These are phyloP conservation scores for Oncorhynchus nerka DNA, from an alignment of 2,113 vertebrate genomes.

Conservation along the genomic window DNA sequence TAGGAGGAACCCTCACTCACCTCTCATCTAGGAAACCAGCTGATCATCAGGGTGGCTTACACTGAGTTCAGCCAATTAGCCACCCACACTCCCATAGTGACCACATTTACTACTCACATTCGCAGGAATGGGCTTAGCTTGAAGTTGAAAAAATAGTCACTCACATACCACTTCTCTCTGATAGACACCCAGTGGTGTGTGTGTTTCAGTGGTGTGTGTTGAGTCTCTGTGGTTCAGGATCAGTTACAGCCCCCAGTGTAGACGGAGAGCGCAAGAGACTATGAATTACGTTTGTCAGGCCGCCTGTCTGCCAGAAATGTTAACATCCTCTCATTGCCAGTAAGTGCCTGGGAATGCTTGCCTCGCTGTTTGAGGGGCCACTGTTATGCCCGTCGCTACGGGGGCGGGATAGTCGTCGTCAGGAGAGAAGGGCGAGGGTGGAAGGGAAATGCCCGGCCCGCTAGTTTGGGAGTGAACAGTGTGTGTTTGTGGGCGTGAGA, in stretches of 20 bases:
- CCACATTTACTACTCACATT: constrained; percentile 5
- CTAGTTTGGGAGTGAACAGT: constrained; percentile 14
- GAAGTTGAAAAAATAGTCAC: neutral
- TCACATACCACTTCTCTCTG: neutral
- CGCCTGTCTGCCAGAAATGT: neutral
- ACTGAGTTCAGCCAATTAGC: constrained; percentile 1
- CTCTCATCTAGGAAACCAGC: neutral
- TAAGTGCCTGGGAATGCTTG: neutral
- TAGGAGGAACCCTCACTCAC: neutral
- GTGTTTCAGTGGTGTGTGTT: neutral
- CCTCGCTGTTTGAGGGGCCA: constrained; percentile 2
- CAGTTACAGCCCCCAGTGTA: neutral
- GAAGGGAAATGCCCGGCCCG: constrained; percentile 1
- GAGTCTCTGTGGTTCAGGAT: neutral
- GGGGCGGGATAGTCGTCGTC: neutral
- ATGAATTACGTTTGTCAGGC: neutral
- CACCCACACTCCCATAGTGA: neutral
- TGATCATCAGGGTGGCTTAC: neutral
- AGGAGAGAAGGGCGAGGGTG: constrained; percentile 7
- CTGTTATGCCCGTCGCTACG: constrained; percentile 24
- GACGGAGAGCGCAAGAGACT: neutral
- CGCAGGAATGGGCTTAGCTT: constrained; percentile 5
- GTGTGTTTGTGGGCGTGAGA: constrained; percentile 8
- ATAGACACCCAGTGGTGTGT: neutral
- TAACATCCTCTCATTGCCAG: neutral